Base-by-base conservation (phyloP, 2,797 vertebrate genomes). In the Antrozous pallidus region DNA sequence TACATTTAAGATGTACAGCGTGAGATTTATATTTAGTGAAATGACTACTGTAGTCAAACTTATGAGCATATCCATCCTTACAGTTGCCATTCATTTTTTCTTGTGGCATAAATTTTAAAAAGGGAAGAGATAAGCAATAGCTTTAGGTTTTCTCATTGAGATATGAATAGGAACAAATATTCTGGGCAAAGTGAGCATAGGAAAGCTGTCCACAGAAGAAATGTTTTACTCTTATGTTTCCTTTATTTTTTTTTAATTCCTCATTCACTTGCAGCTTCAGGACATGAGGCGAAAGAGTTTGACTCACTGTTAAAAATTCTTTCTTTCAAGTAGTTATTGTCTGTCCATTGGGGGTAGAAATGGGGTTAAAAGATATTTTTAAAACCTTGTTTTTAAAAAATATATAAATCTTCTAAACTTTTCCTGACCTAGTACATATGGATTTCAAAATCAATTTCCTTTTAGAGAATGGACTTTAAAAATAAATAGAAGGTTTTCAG, bases 371-470 rank as follows among this genome's bases (percentile, higher is more conserved):
- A 36, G 2, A 13, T 6, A 6, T 45, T 20, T 51, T 49, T 31
- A 26, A 51, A 54, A 36, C 12, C 8, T n/a, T 56, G 11, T 61
- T 95, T 73, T 78, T 36, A 85, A 82, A 56, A 56, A 85, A 56
- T 65, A 82, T 70, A 63, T 93, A 54, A 85, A 78, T 74, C 36
- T 75, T 80, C 84, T 88, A 86, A 88, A 58, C 78, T 42, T 77
- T 95, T 80, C 33, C 75, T 63, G 26, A 94, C 56, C 84, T 58
- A 31, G 49, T 88, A n/a, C 3, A 26, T 83, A 56, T 33, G 26
- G 74, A 77, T 89, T 93, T 94, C 42, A 42, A 88, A 93, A 92
- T 86, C 63, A 88, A 89, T 91, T 95, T 2, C 38, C 73, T 89
- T 94, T 93, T 80, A 79, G 26, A 92, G 13, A 85, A 80, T 78